Evolutionary conservation across 2,888 invertebrate genomes (phyloP).

Genomic region (Zygothrica quintamaculata): DNA sequence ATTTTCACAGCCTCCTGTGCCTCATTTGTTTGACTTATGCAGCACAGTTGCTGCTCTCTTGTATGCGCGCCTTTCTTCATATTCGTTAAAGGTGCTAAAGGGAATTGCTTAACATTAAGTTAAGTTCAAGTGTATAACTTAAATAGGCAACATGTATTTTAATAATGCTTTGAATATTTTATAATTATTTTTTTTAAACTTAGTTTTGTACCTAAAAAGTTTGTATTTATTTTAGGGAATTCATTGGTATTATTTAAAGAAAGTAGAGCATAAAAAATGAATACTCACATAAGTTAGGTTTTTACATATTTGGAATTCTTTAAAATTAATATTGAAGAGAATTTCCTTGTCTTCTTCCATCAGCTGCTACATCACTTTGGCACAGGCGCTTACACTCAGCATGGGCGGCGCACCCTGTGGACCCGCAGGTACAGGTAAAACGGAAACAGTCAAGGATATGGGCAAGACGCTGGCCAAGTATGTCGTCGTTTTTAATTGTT

Average conservation of each 20-base stretch:
- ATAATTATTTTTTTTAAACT: conserved; percentile 38
- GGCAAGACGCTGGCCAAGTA: conserved; percentile 98
- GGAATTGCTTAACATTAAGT: conserved; percentile 42
- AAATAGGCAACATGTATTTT: conserved; percentile 28
- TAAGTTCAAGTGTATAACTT: conserved; percentile 42
- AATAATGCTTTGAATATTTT: conserved; percentile 46
- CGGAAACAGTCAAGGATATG: conserved; percentile 99
- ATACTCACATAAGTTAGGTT: conserved; percentile 10
- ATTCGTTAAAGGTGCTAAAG: conserved; percentile 40
- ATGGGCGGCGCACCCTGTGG: conserved; percentile 99
- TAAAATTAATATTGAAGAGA: no score
- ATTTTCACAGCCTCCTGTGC: conserved; percentile 19
- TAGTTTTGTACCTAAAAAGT: no score
- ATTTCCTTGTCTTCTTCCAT: conserved; percentile 11
- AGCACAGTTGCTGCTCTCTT: conserved; percentile 30
- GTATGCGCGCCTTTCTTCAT: conserved; percentile 51
- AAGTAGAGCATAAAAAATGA: conserved; percentile 10
- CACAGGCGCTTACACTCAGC: conserved; percentile 97
- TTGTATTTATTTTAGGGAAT: conserved; percentile 27
- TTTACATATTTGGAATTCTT: conserved; percentile 32
- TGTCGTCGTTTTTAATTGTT: conserved; percentile 98
- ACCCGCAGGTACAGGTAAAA: conserved; percentile 99
- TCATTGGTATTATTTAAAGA: conserved; percentile 27
- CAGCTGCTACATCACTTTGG: conserved; percentile 98
- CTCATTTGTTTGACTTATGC: conserved; percentile 45